Base-by-base conservation (phyloP, 1,140 invertebrate species). In the Drosophila orosa region DNA sequence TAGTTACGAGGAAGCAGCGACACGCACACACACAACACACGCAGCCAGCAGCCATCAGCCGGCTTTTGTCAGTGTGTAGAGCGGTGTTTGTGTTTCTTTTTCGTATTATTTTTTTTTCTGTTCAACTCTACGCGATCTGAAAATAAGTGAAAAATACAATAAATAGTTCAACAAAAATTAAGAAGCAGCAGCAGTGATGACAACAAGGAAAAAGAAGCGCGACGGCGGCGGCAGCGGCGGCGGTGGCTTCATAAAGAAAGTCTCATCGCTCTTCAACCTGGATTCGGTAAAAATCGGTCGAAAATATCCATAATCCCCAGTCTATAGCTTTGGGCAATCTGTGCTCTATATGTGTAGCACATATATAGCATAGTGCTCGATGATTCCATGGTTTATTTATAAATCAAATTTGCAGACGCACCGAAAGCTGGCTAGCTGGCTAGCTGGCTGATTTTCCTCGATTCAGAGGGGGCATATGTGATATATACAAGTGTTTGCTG, bases 261-360 rank as follows among this genome's bases (percentile, higher is more conserved):
- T 97, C 71, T 96, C 96, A 78, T 96, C 96, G 69, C 93, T 97
- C 83, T 96, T 97, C 93, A 96, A 96, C 94, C 94, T 97, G 92
- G 96, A 97, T 91, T 95, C 95, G 95, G 96, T 95, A 94, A 95
- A 76, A 62, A 74, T 72, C 44, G 39, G 42, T 59, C 27, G 22
- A 15, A 31, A 35, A 39, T 37, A 22, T 42, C 35, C 37, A 35
- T 57, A 60, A 44, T 33, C n/a, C 33, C 10, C 19, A 48, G 39
- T 33, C 19, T 67, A 57, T 56, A 65, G 17, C 50, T 73, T 85
- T 61, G 24, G 24, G 31, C 31, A 22, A 61, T 61, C 17, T 13
- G 54, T 37, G 55, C 17, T 63, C 60, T 60, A 63, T 63, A 63
- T 54, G 24, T 35, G 19, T 35, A 1, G 48, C 19, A 33, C 48